A percentile compares a stretch with the other conserved stretches of the same genome.
phyloP scores from a whole-genome alignment of 2,888 invertebrate genomes.

The Torymus tubicola region DNA sequence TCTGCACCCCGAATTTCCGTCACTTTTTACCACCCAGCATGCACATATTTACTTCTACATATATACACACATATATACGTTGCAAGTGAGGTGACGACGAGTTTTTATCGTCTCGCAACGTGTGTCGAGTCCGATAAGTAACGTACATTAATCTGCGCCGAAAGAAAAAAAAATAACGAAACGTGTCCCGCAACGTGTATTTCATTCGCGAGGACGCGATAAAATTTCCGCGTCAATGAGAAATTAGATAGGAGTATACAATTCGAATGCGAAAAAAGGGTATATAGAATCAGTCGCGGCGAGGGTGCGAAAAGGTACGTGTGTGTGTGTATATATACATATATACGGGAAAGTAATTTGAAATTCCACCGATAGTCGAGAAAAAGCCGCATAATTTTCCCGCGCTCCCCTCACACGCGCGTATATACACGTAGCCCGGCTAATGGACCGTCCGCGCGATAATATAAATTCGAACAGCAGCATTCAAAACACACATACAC shows the following conservation, averaged over 20 bases:
- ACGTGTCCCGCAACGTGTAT: background rate
- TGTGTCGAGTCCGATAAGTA: background rate
- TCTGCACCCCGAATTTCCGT: background rate
- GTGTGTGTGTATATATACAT: too few species aligned
- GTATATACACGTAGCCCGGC: background rate
- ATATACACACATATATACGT: background rate
- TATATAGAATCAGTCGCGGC: too few species aligned
- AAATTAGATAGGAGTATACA: too few species aligned
- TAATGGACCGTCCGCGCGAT: constrained; percentile 47
- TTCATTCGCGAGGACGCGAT: too few species aligned
- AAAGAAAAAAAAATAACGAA: background rate
- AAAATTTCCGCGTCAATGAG: too few species aligned
- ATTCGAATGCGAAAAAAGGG: too few species aligned
- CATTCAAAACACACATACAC: constrained; percentile 29
- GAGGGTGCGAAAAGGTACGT: too few species aligned
- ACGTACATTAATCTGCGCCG: background rate
- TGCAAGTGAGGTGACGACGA: background rate
- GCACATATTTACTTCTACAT: background rate
- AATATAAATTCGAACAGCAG: constrained; percentile 46
- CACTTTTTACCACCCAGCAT: background rate
- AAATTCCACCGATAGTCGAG: constrained; percentile 34
- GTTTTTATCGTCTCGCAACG: constrained; percentile 7
- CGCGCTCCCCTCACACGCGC: background rate
- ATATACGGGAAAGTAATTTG: constrained; percentile 2
- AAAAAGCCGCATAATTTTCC: constrained; percentile 35